Evolutionary conservation across 2,113 vertebrate genomes (phyloP).

Genomic region (Anser cygnoides): DNA sequence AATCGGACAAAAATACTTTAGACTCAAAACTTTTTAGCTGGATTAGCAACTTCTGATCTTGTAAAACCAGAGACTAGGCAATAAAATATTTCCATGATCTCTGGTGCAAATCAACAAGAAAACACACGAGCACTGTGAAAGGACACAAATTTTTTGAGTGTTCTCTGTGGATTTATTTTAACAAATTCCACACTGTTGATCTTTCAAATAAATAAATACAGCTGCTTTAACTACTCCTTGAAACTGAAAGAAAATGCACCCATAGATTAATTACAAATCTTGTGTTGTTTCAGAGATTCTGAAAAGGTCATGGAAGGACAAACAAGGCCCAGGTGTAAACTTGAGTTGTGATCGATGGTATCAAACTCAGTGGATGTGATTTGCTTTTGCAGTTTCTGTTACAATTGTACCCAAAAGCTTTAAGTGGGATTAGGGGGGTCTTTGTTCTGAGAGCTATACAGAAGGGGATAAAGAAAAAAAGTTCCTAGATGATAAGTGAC

Average conservation of each 20-base stretch:
- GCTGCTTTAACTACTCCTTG: background rate
- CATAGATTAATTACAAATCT: constrained; percentile 12
- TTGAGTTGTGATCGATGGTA: background rate
- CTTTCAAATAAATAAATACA: constrained; percentile 38
- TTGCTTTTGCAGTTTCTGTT: background rate
- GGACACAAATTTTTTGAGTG: background rate
- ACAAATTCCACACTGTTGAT: background rate
- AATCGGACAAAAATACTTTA: background rate
- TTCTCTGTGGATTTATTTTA: background rate
- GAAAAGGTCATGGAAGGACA: constrained; percentile 1
- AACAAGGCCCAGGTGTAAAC: background rate
- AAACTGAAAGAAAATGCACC: background rate
- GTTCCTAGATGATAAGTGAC: background rate
- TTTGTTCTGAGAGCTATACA: background rate
- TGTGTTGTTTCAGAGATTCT: background rate
- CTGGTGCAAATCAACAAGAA: background rate
- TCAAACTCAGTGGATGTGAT: background rate
- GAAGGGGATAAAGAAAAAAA: background rate
- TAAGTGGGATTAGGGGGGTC: background rate
- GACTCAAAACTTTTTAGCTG: background rate
- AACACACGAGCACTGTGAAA: background rate
- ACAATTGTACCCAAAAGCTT: background rate
- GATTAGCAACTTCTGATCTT: background rate
- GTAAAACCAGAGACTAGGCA: background rate
- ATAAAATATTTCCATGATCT: background rate